Evolutionary conservation across 35 echinoderm and acorn worm species (phyloP).

Genomic region (Lytechinus variegatus): DNA sequence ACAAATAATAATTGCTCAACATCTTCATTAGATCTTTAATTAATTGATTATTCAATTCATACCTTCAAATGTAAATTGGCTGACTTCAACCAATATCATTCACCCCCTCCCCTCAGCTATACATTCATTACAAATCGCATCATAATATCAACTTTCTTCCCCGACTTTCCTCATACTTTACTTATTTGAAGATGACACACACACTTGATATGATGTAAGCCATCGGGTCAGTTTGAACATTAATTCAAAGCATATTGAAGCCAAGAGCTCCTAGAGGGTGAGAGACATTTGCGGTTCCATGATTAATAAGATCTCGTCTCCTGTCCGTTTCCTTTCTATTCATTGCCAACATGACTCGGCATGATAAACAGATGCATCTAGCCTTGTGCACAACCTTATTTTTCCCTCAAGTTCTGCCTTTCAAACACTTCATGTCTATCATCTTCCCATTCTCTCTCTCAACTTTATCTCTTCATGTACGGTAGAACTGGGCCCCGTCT

Average conservation of each 20-base stretch:
- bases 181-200: neutral
- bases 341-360: neutral
- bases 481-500: too few species aligned
- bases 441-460: neutral
- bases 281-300: conserved; percentile 10
- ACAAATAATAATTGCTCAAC: too few species aligned
- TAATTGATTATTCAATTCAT: too few species aligned
- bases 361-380: neutral
- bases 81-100: too few species aligned
- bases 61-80: too few species aligned
- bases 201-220: neutral
- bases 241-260: neutral
- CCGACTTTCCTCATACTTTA: neutral
- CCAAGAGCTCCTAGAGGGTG: neutral
- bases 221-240: neutral
- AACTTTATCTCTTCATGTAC: neutral
- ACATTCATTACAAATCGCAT: too few species aligned
- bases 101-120: too few species aligned
- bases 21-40: too few species aligned
- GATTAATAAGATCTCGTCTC: neutral
- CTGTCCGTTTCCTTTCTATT: neutral
- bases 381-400: neutral
- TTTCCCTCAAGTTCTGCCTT: neutral
- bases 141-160: too few species aligned
- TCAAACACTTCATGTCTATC: neutral